These are phyloP conservation scores for Morus bassanus DNA, from an alignment of 2,797 vertebrate genomes.

Conservation along the genomic window DNA sequence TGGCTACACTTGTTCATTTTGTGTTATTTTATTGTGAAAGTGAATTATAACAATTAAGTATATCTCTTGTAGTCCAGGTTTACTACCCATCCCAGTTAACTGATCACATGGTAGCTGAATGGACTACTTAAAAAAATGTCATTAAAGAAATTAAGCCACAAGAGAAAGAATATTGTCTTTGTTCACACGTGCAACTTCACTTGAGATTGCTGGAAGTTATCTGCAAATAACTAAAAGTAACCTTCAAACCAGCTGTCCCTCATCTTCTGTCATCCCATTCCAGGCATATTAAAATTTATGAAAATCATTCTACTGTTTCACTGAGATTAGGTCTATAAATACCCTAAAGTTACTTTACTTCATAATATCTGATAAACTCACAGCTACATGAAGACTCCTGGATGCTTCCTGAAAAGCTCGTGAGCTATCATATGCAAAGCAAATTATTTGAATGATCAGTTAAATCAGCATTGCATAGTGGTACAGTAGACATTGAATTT, in stretches of 20 bases:
- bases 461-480: background rate
- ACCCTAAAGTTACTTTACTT: background rate
- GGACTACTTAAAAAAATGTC: background rate
- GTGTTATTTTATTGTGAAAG: background rate
- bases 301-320: background rate
- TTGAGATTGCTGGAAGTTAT: background rate
- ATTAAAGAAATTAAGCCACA: background rate
- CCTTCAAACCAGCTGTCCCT: background rate
- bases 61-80: background rate
- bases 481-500: background rate
- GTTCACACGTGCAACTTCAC: background rate
- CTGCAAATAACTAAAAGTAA: background rate
- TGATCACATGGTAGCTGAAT: background rate
- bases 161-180: background rate
- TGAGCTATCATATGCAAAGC: background rate
- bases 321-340: background rate
- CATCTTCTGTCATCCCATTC: background rate
- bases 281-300: background rate
- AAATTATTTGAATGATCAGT: background rate
- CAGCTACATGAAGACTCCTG: background rate
- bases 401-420: background rate
- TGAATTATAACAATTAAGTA: background rate
- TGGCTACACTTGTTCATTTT: background rate
- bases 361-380: background rate
- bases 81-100: background rate